Percentiles rank a stretch among this genome's conserved stretches.
phyloP scores from a whole-genome alignment of 2,113 vertebrate species.

The Microcebus tavaratra region DNA sequence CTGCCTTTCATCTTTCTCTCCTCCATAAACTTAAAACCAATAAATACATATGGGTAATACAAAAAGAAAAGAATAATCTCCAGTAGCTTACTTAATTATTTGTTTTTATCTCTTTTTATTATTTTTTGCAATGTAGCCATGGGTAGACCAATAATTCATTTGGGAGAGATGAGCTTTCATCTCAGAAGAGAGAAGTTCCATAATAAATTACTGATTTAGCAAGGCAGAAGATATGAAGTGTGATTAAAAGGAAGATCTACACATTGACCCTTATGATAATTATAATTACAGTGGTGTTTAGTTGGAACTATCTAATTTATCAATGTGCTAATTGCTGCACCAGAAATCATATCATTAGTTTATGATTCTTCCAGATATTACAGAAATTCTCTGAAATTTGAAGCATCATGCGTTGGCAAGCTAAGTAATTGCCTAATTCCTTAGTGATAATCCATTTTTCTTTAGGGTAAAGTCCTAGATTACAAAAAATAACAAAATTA shows the following conservation, averaged over 20 bases:
- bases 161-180: not conserved
- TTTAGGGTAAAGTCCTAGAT: not conserved
- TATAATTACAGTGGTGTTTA: not conserved
- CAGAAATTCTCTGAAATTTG: not conserved
- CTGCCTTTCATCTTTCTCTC: not conserved
- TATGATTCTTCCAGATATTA: not conserved
- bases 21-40: not conserved
- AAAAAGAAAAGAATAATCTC: not conserved
- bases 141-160: not conserved
- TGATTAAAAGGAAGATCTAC: not conserved
- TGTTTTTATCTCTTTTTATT: not conserved
- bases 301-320: not conserved
- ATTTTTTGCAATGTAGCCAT: not conserved
- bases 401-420: not conserved
- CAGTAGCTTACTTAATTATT: not conserved
- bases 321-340: not conserved
- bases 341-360: not conserved
- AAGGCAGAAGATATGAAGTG: not conserved
- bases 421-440: not conserved
- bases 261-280: slow-evolving; percentile 3
- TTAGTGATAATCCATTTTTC: not conserved
- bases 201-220: not conserved
- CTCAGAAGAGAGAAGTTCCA: not conserved
- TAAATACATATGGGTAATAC: not conserved
- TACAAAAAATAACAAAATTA: not conserved